Base-by-base conservation (phyloP, 2,113 vertebrate species). In the Mastomys natalensis region DNA sequence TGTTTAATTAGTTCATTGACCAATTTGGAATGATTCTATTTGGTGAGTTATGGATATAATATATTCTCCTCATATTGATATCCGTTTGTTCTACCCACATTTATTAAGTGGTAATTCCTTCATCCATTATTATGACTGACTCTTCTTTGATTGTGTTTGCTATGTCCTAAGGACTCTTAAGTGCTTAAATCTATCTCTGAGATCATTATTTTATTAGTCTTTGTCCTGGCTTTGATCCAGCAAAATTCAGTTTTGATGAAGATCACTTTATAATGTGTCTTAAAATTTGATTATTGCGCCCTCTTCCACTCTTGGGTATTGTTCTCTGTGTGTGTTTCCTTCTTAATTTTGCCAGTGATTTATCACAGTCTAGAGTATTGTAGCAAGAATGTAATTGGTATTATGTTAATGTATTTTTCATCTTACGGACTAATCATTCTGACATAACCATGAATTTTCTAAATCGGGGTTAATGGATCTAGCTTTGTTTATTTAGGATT, bases 241-340 rank as follows among this genome's bases (percentile, higher is more conserved):
- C 82, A 94, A 97, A 96, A 97, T 97, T 96, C 91, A 95, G 96
- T 95, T 97, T 96, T 97, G 91, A 95, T 96, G 89, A 96, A 82
- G 91, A 94, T 96, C 91, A 93, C 60, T 97, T 98, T 95, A 96
- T 97, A 97, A 96, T 91, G 89, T 95, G 87, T 87, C 82, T 94
- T 96, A 94, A 95, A 96, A 98, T 97, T 97, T 95, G 93, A 96
- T 96, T 98, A 95, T 95, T 95, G 72, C 15, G 66, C 92, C 77
- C 43, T 96, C 80, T 45, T 97, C 73, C 70, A 91, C 62, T 96
- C 93, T 93, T 96, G 95, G 37, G 73, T 93, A 91, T 97, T 95
- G 90, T 58, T 89, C 17, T 95, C 91, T 95, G 85, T 96, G 88
- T 90, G 95, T 92, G 95, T 96, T 81, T 87, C 62, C 82, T 95